phyloP scores from a whole-genome alignment of 2,113 vertebrate species.

The Sula dactylatra region DNA sequence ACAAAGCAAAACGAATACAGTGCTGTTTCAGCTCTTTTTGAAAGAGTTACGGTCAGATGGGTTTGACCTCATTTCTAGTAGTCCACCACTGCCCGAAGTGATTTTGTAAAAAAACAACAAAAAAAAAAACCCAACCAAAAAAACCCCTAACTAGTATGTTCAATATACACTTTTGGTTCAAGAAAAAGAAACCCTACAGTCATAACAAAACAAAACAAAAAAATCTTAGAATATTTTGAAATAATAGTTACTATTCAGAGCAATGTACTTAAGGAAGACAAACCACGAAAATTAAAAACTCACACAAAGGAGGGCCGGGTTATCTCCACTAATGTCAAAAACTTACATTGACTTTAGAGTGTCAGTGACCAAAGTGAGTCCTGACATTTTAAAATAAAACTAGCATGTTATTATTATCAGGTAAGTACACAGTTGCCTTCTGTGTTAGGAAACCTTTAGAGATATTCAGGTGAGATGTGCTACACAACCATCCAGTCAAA shows the following conservation, averaged over 20 bases:
- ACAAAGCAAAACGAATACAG: neutral
- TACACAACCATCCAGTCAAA: slow-evolving; percentile 27
- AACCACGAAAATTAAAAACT: neutral
- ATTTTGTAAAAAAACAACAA: neutral
- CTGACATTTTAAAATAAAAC: slow-evolving; percentile 19
- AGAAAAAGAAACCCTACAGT: neutral
- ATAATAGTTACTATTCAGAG: neutral
- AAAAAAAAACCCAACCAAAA: no score
- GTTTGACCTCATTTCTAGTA: neutral
- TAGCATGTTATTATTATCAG: neutral
- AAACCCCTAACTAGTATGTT: neutral
- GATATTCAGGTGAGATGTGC: neutral
- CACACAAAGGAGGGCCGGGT: neutral
- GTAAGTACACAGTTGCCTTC: slow-evolving; percentile 28
- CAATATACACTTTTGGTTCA: neutral
- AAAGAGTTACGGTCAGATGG: neutral
- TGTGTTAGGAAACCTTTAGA: slow-evolving; percentile 34
- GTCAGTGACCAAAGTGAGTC: slow-evolving; percentile 3
- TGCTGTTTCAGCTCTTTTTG: neutral
- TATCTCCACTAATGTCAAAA: neutral
- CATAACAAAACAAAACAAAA: neutral
- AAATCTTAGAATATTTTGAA: neutral
- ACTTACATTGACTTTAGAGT: neutral
- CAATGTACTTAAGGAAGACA: neutral
- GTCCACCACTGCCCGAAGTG: neutral